Evolutionary conservation across 2,888 invertebrate species (phyloP).

Genomic region (Dendrolimus houi): DNA sequence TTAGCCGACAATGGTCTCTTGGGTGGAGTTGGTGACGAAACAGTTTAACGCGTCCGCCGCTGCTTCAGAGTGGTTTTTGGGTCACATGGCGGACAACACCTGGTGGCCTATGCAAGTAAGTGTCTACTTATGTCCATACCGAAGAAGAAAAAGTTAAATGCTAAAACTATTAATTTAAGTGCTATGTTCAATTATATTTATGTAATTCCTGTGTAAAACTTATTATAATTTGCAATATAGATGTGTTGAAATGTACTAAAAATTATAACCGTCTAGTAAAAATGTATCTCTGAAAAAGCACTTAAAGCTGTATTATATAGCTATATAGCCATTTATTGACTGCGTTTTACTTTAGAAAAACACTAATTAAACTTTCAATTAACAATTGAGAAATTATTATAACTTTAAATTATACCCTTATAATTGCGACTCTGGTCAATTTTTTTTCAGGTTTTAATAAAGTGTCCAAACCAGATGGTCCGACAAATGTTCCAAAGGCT

Average conservation of each 20-base stretch:
- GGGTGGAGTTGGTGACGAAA: constrained; percentile 96
- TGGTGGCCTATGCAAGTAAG: constrained; percentile 95
- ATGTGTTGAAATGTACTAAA: too few relatives aligned
- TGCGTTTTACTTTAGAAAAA: too few relatives aligned
- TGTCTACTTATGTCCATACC: not conserved
- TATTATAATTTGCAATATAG: not conserved
- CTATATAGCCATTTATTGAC: too few relatives aligned
- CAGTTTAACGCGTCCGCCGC: constrained; percentile 94
- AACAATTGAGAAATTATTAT: too few relatives aligned
- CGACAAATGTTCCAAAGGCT: constrained; percentile 97
- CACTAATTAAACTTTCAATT: too few relatives aligned
- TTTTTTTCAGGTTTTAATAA: constrained; percentile 85
- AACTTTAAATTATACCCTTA: too few relatives aligned
- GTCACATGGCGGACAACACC: constrained; percentile 94
- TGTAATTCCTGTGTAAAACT: not conserved
- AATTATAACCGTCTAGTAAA: too few relatives aligned
- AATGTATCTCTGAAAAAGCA: too few relatives aligned
- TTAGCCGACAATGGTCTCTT: constrained; percentile 95
- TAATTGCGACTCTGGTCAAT: too few relatives aligned
- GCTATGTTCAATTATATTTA: not conserved
- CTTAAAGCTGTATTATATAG: too few relatives aligned
- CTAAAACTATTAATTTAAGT: not conserved
- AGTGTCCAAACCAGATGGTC: constrained; percentile 98
- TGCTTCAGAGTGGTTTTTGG: constrained; percentile 93
- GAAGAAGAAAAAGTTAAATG: not conserved